These are phyloP conservation scores for Bovichtus variegatus DNA, from an alignment of 2,797 vertebrate species.

Conservation along the genomic window DNA sequence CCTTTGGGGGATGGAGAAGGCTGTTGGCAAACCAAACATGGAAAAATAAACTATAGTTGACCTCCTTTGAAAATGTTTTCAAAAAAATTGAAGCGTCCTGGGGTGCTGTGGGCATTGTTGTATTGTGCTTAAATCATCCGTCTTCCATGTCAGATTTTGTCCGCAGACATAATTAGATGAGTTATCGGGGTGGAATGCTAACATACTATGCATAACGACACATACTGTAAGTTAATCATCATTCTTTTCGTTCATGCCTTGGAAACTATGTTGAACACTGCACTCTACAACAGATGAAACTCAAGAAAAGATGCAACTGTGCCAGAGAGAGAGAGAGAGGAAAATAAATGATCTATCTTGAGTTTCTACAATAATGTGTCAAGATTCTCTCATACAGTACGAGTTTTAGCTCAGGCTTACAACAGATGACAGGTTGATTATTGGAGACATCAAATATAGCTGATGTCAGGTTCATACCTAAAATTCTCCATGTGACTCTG, in stretches of 20 bases:
- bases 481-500: slow-evolving; percentile 42
- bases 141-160: slow-evolving; percentile 22
- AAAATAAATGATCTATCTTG: slow-evolving; percentile 5
- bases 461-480: slow-evolving; percentile 42
- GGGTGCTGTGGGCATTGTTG: not conserved
- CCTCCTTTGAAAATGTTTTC: slow-evolving; percentile 21
- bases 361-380: slow-evolving; percentile 30
- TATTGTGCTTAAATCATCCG: not conserved
- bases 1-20: slow-evolving; percentile 24
- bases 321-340: slow-evolving; percentile 1
- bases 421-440: slow-evolving; percentile 58
- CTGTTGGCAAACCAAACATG: slow-evolving; percentile 31
- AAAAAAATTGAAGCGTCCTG: not conserved
- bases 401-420: slow-evolving; percentile 39
- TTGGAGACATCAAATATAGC: slow-evolving; percentile 37
- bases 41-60: slow-evolving; percentile 57
- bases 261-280: slow-evolving; percentile 33
- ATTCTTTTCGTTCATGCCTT: slow-evolving; percentile 36
- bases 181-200: slow-evolving; percentile 46
- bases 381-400: slow-evolving; percentile 16
- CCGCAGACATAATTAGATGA: slow-evolving; percentile 25
- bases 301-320: slow-evolving; percentile 27
- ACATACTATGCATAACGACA: slow-evolving; percentile 12
- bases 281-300: slow-evolving; percentile 36
- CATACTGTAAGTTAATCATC: slow-evolving; percentile 42